Conservation (phyloP, 2,797 vertebrate genomes). For the Brotula barbata region DNA sequence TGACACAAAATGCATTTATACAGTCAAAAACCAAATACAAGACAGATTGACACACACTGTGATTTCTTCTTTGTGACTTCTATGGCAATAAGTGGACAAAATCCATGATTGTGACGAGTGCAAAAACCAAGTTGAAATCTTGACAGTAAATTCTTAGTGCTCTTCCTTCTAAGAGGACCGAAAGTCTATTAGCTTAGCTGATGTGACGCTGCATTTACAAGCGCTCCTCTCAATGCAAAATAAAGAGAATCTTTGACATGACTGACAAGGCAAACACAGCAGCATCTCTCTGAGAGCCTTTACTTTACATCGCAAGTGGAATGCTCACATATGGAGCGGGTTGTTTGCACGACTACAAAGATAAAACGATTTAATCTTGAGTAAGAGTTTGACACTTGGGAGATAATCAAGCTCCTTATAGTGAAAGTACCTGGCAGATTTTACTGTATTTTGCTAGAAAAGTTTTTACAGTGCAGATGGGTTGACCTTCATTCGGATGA, state of each 20-base stretch:
- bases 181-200: background rate
- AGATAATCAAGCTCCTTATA: slow-evolving; percentile 5
- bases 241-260: background rate
- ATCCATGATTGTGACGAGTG: slow-evolving; percentile 59
- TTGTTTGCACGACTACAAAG: background rate
- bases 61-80: slow-evolving; percentile 21
- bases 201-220: background rate
- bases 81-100: slow-evolving; percentile 14
- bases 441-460: background rate
- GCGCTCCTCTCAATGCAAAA: background rate
- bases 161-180: slow-evolving; percentile 12
- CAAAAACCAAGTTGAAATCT: slow-evolving; percentile 36
- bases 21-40: slow-evolving; percentile 34
- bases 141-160: slow-evolving; percentile 18
- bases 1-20: slow-evolving; percentile 62
- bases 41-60: slow-evolving; percentile 25
- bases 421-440: slow-evolving; percentile 11
- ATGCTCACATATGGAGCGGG: background rate
- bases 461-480: background rate
- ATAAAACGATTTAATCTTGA: slow-evolving; percentile 11
- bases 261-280: background rate
- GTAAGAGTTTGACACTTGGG: slow-evolving; percentile 4
- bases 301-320: background rate
- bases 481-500: slow-evolving; percentile 43
- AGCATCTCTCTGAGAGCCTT: background rate